Percentiles rank a stretch among this genome's conserved stretches.
phyloP scores from a whole-genome alignment of 2,888 invertebrate genomes.

The Miltochrista miniata region DNA sequence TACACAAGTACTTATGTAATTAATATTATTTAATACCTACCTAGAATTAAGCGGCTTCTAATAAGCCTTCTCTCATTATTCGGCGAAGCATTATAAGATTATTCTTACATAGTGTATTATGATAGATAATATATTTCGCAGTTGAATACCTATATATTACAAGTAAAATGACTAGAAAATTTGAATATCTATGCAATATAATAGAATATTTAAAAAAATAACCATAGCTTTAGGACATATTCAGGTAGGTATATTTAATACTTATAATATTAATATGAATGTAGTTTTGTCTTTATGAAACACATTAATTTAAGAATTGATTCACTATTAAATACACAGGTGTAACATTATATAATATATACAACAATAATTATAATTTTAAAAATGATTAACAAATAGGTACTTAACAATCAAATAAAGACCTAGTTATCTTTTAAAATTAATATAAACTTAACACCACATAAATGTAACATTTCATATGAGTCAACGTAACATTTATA shows the following conservation, averaged over 20 bases:
- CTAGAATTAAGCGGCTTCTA: constrained; percentile 39
- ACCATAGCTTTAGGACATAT: constrained; percentile 5
- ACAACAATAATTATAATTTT: neutral
- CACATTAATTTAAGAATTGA: constrained; percentile 3
- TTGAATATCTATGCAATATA: constrained; percentile 13
- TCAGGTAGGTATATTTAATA: neutral
- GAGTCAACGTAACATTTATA: neutral
- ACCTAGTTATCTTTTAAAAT: neutral
- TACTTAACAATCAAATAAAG: neutral
- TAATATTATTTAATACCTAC: constrained; percentile 30
- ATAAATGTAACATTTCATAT: neutral
- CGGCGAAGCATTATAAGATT: constrained; percentile 27
- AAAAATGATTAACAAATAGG: neutral
- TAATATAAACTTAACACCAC: constrained; percentile 6
- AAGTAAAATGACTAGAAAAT: constrained; percentile 36
- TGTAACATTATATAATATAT: neutral
- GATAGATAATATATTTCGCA: constrained; percentile 9
- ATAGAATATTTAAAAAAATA: constrained; percentile 11
- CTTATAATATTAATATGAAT: neutral
- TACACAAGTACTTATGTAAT: constrained; percentile 31
- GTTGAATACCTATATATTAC: constrained; percentile 10
- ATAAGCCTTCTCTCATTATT: constrained; percentile 38
- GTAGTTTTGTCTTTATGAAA: neutral
- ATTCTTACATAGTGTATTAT: constrained; percentile 6
- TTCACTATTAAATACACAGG: neutral